These are phyloP conservation scores for Chamaetylas fuelleborni DNA, from an alignment of 2,113 vertebrate species.

Conservation along the genomic window DNA sequence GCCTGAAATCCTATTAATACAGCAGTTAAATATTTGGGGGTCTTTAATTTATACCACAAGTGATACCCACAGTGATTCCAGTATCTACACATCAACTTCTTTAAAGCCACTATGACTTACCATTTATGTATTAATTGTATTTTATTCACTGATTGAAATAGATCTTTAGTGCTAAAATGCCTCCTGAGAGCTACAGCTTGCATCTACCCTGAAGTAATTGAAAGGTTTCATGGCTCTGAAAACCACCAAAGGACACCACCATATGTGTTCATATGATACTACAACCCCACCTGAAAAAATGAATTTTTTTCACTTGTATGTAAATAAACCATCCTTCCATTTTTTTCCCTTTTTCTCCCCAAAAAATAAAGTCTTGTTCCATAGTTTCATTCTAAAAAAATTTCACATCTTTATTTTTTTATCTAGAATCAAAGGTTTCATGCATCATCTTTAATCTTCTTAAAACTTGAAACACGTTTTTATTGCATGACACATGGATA, in stretches of 20 bases:
- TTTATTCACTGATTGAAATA: background rate
- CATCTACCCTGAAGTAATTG: background rate
- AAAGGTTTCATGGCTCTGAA: background rate
- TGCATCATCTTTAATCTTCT: background rate
- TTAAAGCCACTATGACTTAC: background rate
- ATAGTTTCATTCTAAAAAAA: background rate
- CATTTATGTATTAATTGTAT: background rate
- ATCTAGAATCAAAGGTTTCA: background rate
- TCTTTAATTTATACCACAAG: background rate
- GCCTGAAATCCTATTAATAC: background rate
- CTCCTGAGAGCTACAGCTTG: background rate
- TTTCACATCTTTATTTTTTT: background rate
- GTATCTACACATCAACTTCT: background rate
- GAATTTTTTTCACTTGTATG: fast-evolving
- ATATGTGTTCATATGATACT: background rate
- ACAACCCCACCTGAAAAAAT: background rate
- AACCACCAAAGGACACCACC: background rate
- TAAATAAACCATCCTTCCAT: background rate
- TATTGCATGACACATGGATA: background rate
- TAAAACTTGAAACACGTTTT: background rate
- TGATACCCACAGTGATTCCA: background rate
- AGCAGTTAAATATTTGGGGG: background rate
- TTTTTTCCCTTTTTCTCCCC: fast-evolving
- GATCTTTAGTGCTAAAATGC: background rate
- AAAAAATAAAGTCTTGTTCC: background rate